Evolutionary conservation across 1,140 invertebrate species (phyloP).

Genomic region (Trachymyrmex cornetzi): DNA sequence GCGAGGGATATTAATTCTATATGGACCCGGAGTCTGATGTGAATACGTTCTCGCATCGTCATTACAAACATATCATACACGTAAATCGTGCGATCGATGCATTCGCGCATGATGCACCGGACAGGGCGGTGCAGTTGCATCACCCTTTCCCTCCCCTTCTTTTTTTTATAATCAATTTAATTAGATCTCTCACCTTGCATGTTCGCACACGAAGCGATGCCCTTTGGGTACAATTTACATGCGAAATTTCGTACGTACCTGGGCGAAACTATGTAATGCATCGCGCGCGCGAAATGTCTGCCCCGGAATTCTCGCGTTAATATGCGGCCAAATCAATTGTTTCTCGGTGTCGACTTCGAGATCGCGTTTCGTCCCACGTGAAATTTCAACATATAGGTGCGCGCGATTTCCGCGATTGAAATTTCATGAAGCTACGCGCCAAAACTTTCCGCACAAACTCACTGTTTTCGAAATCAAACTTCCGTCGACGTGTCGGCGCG

Average conservation of each 20-base stretch:
- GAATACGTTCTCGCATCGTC: background rate
- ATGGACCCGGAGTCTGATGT: background rate
- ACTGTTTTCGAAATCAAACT: constrained; percentile 56
- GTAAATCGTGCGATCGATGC: constrained; percentile 15
- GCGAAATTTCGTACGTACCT: constrained; percentile 31
- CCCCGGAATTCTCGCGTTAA: constrained; percentile 30
- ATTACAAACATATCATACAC: background rate
- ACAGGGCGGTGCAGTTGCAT: background rate
- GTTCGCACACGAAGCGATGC: background rate
- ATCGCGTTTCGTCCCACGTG: constrained; percentile 2
- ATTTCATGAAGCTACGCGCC: constrained; percentile 52
- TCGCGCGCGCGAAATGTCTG: background rate
- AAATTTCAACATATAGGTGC: constrained; percentile 37
- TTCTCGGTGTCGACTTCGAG: constrained; percentile 41
- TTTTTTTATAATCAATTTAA: constrained; percentile 33
- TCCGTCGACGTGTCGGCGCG: constrained; percentile 1
- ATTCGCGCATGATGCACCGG: background rate
- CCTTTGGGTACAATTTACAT: constrained; percentile 52
- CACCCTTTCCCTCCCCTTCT: too few species aligned
- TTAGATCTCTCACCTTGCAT: constrained; percentile 8
- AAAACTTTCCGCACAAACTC: constrained; percentile 48
- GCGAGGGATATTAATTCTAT: constrained; percentile 51
- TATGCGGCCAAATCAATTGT: constrained; percentile 46
- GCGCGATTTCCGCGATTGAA: constrained; percentile 42
- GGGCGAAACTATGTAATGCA: background rate